Base-by-base conservation (phyloP, 2,888 invertebrate species). In the Ornithoptera priamus region DNA sequence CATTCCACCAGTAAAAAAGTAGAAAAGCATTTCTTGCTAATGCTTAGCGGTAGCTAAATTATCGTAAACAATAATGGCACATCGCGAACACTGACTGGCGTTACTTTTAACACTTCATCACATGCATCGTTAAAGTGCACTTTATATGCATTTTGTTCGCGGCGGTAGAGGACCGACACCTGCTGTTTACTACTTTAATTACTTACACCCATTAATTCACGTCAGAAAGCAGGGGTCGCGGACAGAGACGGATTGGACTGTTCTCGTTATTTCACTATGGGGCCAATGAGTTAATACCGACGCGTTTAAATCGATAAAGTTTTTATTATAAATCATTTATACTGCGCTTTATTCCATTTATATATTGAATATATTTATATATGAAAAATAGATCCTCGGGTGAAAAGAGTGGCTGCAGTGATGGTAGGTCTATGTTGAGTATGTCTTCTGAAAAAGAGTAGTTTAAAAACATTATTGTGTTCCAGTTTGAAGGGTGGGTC, bases 111-210 rank as follows among this genome's bases (percentile, higher is more conserved):
- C 57, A 53, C 61, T 69, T 65, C 65, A 62, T 69, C 65, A 64
- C 46, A 22, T 56, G 50, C n/a, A 59, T n/a, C 50, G 18, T 66
- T 57, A 67, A 60, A 62, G 62, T 58, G 66, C 53, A 65, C 50
- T 67, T 59, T 67, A 67, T 63, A 75, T 73, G 76, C 75, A 75
- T 74, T 73, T 73, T 72, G 75, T 75, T 72, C 71, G 69, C 73
- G 69, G 71, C 71, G 15, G 36, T 61, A 56, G 72, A 73, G 72
- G 75, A 73, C 74, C 75, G 72, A 78, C 87, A 88, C 87, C 88
- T 88, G 87, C 79, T 81, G 83, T 82, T 85, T 84, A 87, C 87
- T 86, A 87, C 83, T 89, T 86, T 89, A 89, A 89, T 88, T 89
- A 88, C 84, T 82, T 80, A 78, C 30, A 77, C 76, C 79, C 83